Evolutionary conservation across 1,140 invertebrate species (phyloP), one percentile per base, ranked within the genome.

Genomic region (Solenopsis invicta): DNA sequence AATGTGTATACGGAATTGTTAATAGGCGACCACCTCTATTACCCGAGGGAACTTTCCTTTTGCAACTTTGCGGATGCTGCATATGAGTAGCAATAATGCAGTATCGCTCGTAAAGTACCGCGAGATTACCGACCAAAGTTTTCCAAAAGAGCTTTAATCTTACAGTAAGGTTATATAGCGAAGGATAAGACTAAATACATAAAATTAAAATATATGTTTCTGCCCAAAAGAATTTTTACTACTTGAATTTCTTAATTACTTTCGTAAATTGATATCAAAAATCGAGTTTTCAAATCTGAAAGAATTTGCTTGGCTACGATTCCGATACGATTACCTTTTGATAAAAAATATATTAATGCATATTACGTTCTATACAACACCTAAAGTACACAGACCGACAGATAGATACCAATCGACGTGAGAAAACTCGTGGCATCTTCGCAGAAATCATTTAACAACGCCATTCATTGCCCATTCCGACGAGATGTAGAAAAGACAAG

Each of bases 1-100:
- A 84, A 84, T 84, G 54, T 84, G 9, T 74, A 75, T 50, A 75
- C 54, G 54, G 54, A 75, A 84, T 84, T 84, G 80, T 84, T 84
- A 84, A 84, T 84, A 48, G 54, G 8, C 10, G 41, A 59, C 45
- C 48, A 45, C 67, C 41, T 2, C 41, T 16, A 59, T 82, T 82
- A 69, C 56, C 48, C 66, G 24, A 10, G 59, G 24, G 54, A 72
- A 71, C 82, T 59, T 56, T 74, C 52, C 74, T 41, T 24, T 45
- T 66, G 67, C 78, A 69, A 85, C 80, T 62, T 66, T 85, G 74
- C 50, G 67, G 52, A 85, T 45, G 56, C 59, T 50, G 41, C 61
- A 62, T 71, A 16, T 52, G 62, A 41, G 29, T 16, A 74, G 41
- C 54, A 61, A 82, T 82, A 82, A 74, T 74, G 54, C 52, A 82